Evolutionary conservation across 2,113 vertebrate genomes (phyloP).

Genomic region (Lophochroa leadbeateri): DNA sequence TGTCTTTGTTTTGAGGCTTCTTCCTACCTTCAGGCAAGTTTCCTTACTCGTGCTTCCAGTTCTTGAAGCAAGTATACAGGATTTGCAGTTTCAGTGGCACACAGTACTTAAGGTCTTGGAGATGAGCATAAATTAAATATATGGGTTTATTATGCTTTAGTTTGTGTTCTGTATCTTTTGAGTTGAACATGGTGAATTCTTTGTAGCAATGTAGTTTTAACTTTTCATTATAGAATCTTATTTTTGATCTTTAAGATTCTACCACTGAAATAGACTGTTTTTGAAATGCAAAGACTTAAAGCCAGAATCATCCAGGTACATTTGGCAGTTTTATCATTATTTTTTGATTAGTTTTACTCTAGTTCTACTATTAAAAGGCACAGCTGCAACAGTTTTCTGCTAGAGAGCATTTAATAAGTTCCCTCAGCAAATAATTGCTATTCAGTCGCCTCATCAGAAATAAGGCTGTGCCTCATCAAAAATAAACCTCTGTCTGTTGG

Average conservation of each 20-base stretch:
- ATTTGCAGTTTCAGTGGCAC: neutral
- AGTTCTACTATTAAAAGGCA: neutral
- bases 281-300: constrained; percentile 15
- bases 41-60: neutral
- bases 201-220: neutral
- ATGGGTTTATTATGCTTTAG: neutral
- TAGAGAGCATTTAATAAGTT: neutral
- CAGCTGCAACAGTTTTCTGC: neutral
- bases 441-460: neutral
- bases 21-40: neutral
- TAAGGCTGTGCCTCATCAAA: neutral
- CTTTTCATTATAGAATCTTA: neutral
- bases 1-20: neutral
- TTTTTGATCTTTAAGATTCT: constrained; percentile 22
- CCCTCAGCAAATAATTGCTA: neutral
- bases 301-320: neutral
- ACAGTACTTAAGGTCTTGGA: neutral
- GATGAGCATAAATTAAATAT: neutral
- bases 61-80: neutral
- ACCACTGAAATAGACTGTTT: neutral
- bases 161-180: neutral
- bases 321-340: neutral
- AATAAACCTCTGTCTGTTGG: neutral
- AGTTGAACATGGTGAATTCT: neutral
- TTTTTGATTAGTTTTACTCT: neutral